Evolutionary conservation across 2,888 invertebrate species (phyloP).

Genomic region (Drosophila macrothrix): DNA sequence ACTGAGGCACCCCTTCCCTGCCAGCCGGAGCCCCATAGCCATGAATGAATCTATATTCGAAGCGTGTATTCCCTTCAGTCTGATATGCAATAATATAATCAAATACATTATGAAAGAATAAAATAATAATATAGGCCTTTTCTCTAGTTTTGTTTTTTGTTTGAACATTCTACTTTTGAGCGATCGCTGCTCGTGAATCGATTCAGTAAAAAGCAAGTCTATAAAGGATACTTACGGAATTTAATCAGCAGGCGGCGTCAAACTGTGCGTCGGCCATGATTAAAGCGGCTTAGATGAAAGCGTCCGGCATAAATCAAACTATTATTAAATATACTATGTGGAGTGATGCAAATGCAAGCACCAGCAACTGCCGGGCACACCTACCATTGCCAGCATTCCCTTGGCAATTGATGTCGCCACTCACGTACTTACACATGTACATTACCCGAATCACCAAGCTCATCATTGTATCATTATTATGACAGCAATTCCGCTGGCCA

Average conservation of each 20-base stretch:
- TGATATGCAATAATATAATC: neutral
- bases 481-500: conserved; percentile 20
- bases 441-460: conserved; percentile 17
- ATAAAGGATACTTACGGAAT: neutral
- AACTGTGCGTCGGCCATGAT: neutral
- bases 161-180: too few species aligned
- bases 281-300: conserved; percentile 37
- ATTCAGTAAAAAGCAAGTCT: neutral
- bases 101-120: neutral
- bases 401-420: conserved; percentile 3
- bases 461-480: conserved; percentile 18
- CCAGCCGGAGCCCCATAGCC: neutral
- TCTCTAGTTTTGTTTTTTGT: too few species aligned
- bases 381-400: neutral
- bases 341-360: conserved; percentile 25
- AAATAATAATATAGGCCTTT: neutral
- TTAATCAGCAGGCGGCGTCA: neutral
- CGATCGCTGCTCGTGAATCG: neutral
- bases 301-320: conserved; percentile 9
- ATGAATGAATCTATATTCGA: neutral
- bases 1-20: conserved; percentile 9
- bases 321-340: conserved; percentile 15
- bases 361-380: conserved; percentile 6
- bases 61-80: conserved; percentile 14
- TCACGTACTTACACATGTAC: conserved; percentile 26